Conservation (phyloP, 1,140 invertebrate genomes). For the Venustaconcha ellipsiformis region DNA sequence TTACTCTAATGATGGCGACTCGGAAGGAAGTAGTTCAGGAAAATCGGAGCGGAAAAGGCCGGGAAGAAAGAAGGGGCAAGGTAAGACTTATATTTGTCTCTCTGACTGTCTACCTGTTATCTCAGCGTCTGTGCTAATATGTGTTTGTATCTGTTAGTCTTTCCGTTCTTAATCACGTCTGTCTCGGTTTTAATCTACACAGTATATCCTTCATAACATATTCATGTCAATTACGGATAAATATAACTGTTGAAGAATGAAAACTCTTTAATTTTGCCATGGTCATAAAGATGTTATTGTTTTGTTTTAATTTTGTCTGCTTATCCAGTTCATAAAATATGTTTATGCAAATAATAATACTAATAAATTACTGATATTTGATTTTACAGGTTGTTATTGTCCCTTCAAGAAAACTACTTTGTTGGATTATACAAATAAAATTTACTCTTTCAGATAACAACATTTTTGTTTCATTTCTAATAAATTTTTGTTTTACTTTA, state of each 20-base stretch:
- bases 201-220: not conserved
- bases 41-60: constrained; percentile 38
- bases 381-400: too few relatives aligned
- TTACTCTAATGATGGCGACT: constrained; percentile 26
- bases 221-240: not conserved
- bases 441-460: too few relatives aligned
- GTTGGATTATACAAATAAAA: too few relatives aligned
- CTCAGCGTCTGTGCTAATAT: not conserved
- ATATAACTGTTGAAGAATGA: not conserved
- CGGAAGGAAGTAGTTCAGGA: constrained; percentile 1
- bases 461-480: too few relatives aligned
- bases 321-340: too few relatives aligned
- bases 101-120: too few relatives aligned
- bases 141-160: not conserved
- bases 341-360: too few relatives aligned
- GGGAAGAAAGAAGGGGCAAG: constrained; percentile 55
- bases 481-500: too few relatives aligned
- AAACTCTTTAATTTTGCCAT: not conserved
- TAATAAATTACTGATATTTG: too few relatives aligned
- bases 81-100: constrained; percentile 11
- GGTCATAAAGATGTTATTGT: too few relatives aligned
- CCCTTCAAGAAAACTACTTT: too few relatives aligned
- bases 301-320: too few relatives aligned
- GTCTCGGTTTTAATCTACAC: not conserved
- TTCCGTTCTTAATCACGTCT: constrained; percentile 1